Evolutionary conservation across 1,140 invertebrate genomes (phyloP), one percentile per base, ranked within the genome.

Genomic region (Papilio aristodemus): DNA sequence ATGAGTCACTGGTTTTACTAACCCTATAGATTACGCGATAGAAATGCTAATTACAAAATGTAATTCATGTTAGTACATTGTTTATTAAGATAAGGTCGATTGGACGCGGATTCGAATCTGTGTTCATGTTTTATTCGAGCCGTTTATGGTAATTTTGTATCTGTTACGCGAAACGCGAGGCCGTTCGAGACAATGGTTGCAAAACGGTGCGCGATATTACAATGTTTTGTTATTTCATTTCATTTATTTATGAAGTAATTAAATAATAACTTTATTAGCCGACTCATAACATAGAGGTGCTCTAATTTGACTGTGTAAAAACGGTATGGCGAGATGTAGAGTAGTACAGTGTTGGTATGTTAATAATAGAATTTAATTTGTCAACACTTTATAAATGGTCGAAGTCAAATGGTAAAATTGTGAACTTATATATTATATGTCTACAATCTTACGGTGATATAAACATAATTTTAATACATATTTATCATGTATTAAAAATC

Each of bases 1-100:
- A 17, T 86, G 84, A 86, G 76, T 86, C 84, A 85, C 72, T 71
- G 77, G 79, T 79, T 81, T 81, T 80, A 77, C 78, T 73, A 72
- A 69, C 68, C 67, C 72, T 67, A 73, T 73, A 71, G 79, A 81
- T 81, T 74, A 70, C 38, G 41, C 71, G 77, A 81, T 78, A 81
- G 71, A 68, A 50, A 77, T 77, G 73, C 71, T 81, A 81, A 81
- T 77, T 75, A 73, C 68, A 71, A 71, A n/a, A 70, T 76, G 74
- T 79, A 77, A 79, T 74, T 79, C 75, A 70, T 79, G 74, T 72
- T 79, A 69, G 70, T 74, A 71, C 76, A 76, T 80, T 80, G 75
- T 74, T 80, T 77, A 80, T 80, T 72, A 57, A 71, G 68, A 70
- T 72, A 69, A 73, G 71, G 66, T 68, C 69, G 68, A 70, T 76